Conservation (phyloP, 2,797 vertebrate genomes). For the Melanotaenia maccullochi region DNA sequence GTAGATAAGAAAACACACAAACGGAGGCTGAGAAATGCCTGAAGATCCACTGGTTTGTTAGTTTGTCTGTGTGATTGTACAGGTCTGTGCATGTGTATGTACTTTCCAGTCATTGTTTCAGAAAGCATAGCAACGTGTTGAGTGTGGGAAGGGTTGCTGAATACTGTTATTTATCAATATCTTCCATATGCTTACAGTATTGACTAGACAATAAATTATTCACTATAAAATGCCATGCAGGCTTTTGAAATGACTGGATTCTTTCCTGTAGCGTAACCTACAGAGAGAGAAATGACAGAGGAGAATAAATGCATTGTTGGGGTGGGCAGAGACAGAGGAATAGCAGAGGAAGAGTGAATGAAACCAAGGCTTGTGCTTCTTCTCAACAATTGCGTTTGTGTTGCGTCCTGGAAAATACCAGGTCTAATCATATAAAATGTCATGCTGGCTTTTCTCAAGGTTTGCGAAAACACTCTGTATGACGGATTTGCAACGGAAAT, state of each 20-base stretch:
- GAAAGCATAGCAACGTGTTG: conserved; percentile 24
- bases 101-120: conserved; percentile 46
- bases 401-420: conserved; percentile 44
- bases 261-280: conserved; percentile 43
- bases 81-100: conserved; percentile 19
- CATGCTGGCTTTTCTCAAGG: conserved; percentile 31
- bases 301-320: conserved; percentile 45
- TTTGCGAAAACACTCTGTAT: conserved; percentile 31
- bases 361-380: conserved; percentile 32
- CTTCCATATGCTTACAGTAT: conserved; percentile 53
- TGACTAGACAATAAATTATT: conserved; percentile 44
- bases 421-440: conserved; percentile 48
- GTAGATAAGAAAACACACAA: conserved; percentile 41
- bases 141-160: conserved; percentile 53
- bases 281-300: conserved; percentile 31
- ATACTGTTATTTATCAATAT: conserved; percentile 65
- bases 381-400: conserved; percentile 48
- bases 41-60: conserved; percentile 27
- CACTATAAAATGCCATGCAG: conserved; percentile 39
- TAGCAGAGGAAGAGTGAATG: conserved; percentile 40
- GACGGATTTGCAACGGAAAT: conserved; percentile 41
- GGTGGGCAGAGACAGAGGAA: conserved; percentile 35
- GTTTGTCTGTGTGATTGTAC: conserved; percentile 13
- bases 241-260: conserved; percentile 51
- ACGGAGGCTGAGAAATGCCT: conserved; percentile 29